Base-by-base conservation (phyloP, 2,113 vertebrate genomes). In the Stigmatopora nigra region DNA sequence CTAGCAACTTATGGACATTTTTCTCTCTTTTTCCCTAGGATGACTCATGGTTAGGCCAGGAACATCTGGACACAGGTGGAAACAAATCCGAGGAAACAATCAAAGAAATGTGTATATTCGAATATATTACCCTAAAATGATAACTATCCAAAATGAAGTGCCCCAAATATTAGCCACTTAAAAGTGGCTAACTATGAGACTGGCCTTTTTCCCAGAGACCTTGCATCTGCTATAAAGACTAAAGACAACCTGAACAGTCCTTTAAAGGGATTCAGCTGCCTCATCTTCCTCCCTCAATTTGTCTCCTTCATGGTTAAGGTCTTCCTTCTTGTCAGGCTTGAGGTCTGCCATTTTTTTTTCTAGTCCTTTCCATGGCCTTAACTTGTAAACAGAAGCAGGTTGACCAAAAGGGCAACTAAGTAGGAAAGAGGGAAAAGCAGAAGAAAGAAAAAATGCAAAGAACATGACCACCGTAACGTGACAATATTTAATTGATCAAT, bases 21-120 rank as follows among this genome's bases (percentile, higher is more conserved):
- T 16, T 63, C 25, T 38, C 11, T 53, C 47, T 71, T 48, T 76
- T 22, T 82, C 53, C 74, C 2, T 57, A 90, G 90, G 84, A 82
- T 77, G 73, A 68, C 82, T 81, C 48, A 74, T 76, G 79, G 75
- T 85, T 79, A 81, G 73, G 67, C 69, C 83, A 36, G 80, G 84
- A 83, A 82, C 68, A 78, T 81, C 76, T 80, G 83, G 85, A 89
- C 78, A 78, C 78, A 72, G 76, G 85, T 41, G 16, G 65, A 78
- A 86, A 80, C 78, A 84, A 88, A 82, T 77, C 75, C 3, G 55
- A 78, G 52, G 63, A 77, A 86, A 76, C 83, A 82, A 81, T 85
- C 76, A 81, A 83, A 75, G 78, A 69, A 77, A 44, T 75, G 52
- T 36, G 56, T 68, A 73, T 72, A 73, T 80, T 70, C 59, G 82